Conservation (phyloP, 2,797 vertebrate species). For the Saxicola maurus region DNA sequence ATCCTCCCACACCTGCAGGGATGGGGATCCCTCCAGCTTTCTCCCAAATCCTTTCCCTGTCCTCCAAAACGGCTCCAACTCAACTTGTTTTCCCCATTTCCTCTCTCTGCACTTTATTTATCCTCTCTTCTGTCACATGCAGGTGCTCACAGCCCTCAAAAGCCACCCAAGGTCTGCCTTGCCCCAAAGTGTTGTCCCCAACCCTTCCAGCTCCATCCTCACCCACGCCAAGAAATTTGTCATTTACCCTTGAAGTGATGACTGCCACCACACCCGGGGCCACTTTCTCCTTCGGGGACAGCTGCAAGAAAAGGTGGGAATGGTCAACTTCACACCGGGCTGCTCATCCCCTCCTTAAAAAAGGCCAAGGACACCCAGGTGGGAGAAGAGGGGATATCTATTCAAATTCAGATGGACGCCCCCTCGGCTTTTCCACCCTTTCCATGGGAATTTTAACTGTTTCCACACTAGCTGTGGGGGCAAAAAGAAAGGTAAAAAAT, state of each 20-base stretch:
- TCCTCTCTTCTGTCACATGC: neutral
- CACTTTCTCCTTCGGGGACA: slow-evolving; percentile 52
- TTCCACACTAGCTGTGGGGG: neutral
- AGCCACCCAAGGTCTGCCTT: neutral
- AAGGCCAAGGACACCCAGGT: neutral
- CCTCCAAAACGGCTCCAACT: neutral
- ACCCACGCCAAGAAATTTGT: slow-evolving; percentile 1
- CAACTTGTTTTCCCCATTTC: neutral
- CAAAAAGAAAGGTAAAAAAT: neutral
- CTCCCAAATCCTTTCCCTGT: neutral
- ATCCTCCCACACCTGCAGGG: neutral
- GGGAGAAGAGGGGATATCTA: slow-evolving; percentile 46
- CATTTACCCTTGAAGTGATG: slow-evolving; percentile 67
- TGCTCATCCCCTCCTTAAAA: slow-evolving; percentile 11
- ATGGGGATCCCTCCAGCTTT: neutral
- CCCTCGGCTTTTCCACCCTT: neutral
- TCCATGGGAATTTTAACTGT: slow-evolving; percentile 61
- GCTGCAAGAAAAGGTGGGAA: slow-evolving; percentile 47
- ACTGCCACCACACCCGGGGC: slow-evolving; percentile 43
- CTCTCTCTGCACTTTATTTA: neutral
- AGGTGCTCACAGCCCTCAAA: neutral
- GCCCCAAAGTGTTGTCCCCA: neutral
- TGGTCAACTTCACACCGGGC: neutral
- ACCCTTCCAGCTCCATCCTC: neutral
- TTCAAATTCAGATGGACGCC: slow-evolving; percentile 63